Conservation (phyloP, 2,113 vertebrate genomes). For the Petromus typicus region DNA sequence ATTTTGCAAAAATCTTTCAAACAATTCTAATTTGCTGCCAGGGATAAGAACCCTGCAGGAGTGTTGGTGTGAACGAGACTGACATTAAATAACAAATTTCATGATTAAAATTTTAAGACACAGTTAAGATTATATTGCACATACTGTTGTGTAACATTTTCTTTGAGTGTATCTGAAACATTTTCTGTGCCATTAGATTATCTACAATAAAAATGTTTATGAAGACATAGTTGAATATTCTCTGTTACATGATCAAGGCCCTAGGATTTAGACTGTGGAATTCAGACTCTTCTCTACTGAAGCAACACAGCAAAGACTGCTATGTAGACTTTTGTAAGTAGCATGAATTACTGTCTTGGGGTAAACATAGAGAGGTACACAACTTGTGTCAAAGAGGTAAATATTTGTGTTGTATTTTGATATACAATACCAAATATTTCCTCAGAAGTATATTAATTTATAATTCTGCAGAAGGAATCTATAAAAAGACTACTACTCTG, state of each 20-base stretch:
- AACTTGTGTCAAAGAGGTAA: not conserved
- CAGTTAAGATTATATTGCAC: not conserved
- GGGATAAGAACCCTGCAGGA: not conserved
- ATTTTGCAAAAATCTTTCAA: conserved; percentile 19
- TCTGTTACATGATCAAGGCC: not conserved
- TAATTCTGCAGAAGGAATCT: not conserved
- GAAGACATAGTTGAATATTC: not conserved
- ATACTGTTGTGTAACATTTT: conserved; percentile 37
- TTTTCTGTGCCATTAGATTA: conserved; percentile 56
- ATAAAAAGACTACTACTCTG: not conserved
- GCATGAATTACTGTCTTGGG: conserved; percentile 4
- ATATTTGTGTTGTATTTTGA: conserved; percentile 35
- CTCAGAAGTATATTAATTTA: conserved; percentile 18
- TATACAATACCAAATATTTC: not conserved
- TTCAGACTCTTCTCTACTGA: not conserved
- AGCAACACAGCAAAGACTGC: not conserved
- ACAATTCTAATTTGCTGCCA: not conserved
- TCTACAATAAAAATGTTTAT: conserved; percentile 43
- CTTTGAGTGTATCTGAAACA: conserved; percentile 8
- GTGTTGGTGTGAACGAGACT: not conserved
- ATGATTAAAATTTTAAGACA: conserved; percentile 37
- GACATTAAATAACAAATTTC: conserved; percentile 35
- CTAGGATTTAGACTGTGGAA: not conserved
- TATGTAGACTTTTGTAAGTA: not conserved
- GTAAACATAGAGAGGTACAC: conserved; percentile 39